Evolutionary conservation across 2,888 invertebrate species (phyloP).

Genomic region (Argyra leucocephala): DNA sequence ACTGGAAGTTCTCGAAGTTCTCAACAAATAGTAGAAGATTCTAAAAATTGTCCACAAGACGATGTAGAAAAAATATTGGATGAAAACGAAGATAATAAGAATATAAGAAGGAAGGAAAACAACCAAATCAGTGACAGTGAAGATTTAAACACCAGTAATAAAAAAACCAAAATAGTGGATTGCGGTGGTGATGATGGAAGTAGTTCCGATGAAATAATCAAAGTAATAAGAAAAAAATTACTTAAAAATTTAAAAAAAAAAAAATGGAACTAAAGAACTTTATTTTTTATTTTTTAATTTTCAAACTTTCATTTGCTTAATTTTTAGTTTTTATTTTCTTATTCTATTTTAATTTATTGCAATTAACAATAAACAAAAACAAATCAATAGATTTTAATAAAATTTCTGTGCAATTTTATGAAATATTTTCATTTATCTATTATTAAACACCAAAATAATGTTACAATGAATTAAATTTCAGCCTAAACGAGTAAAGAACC

Average conservation of each 20-base stretch:
- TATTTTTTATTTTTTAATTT: not conserved
- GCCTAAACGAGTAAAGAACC: not conserved
- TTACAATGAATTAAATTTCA: not conserved
- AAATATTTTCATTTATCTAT: too few species aligned
- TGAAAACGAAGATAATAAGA: not conserved
- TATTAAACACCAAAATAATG: too few species aligned
- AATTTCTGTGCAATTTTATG: too few species aligned
- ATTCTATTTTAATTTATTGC: not conserved
- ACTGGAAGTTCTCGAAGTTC: not conserved
- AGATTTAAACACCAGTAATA: not conserved
- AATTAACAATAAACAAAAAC: not conserved
- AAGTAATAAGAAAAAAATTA: slow-evolving; percentile 4
- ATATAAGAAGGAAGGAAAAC: not conserved
- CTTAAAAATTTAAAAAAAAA: not conserved
- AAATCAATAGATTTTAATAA: too few species aligned
- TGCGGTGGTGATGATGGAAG: not conserved
- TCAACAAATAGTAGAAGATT: not conserved
- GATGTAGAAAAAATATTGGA: not conserved
- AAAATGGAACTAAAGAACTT: not conserved
- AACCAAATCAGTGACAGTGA: not conserved
- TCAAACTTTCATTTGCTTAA: not conserved
- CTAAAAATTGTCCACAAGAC: not conserved
- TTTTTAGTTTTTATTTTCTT: not conserved
- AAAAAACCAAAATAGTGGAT: not conserved
- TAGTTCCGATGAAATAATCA: not conserved